phyloP scores from a whole-genome alignment of 53 echinoderm and acorn worm genomes.

The Patiria pectinifera region DNA sequence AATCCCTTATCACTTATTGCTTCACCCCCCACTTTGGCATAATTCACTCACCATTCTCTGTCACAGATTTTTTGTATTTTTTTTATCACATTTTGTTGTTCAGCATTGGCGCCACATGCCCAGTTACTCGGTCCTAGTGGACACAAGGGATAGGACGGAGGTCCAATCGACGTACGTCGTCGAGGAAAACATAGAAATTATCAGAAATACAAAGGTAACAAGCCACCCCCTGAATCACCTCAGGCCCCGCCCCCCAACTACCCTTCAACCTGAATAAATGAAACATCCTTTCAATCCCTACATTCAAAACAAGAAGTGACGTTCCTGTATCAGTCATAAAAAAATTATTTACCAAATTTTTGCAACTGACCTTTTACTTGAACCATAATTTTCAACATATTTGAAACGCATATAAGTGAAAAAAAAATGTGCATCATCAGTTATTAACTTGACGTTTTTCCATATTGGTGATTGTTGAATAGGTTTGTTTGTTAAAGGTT shows the following conservation, averaged over 20 bases:
- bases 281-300: not conserved
- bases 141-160: constrained; percentile 69
- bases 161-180: constrained; percentile 73
- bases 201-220: constrained; percentile 74
- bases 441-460: not conserved
- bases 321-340: too few species aligned
- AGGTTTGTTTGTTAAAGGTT: not conserved
- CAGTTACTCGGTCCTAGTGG: constrained; percentile 83
- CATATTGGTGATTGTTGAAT: too few species aligned
- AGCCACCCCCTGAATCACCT: not conserved
- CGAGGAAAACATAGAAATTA: constrained; percentile 85
- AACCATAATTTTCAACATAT: too few species aligned
- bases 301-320: too few species aligned
- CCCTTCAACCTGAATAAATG: not conserved
- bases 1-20: not conserved
- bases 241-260: not conserved
- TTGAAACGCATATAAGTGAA: too few species aligned
- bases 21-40: not conserved
- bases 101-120: constrained; percentile 80
- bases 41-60: not conserved
- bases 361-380: not conserved
- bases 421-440: too few species aligned
- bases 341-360: too few species aligned
- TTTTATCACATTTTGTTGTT: not conserved
- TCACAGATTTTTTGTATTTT: not conserved